Percentiles rank a stretch among this genome's conserved stretches.
These are phyloP conservation scores for Dione juno DNA, from an alignment of 2,888 invertebrate genomes.

Conservation along the genomic window DNA sequence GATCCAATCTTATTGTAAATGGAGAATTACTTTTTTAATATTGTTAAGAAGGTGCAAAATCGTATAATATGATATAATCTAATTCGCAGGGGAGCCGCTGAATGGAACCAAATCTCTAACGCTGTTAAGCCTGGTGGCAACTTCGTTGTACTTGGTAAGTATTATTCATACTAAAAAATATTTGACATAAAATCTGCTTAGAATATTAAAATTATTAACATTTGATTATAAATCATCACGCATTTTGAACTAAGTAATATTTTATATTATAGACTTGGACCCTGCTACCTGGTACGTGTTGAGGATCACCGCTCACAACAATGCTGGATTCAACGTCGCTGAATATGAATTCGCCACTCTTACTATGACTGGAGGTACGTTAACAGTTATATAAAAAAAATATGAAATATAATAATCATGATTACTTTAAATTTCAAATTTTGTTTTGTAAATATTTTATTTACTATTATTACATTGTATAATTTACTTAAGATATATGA, in stretches of 20 bases:
- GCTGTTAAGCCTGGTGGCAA: constrained; percentile 96
- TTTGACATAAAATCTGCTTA: background rate
- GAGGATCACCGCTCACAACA: constrained; percentile 96
- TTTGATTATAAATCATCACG: background rate
- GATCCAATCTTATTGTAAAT: background rate
- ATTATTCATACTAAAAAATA: background rate
- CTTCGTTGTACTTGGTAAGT: constrained; percentile 88
- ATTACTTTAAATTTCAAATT: background rate
- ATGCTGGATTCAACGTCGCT: constrained; percentile 97
- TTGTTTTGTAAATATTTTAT: too few species aligned
- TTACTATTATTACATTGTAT: too few species aligned
- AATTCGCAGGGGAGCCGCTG: constrained; percentile 87
- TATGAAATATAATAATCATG: background rate
- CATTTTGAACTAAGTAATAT: background rate
- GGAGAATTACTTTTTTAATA: background rate
- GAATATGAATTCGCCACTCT: constrained; percentile 98
- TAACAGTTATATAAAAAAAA: background rate
- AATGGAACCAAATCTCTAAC: constrained; percentile 97
- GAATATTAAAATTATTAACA: too few species aligned
- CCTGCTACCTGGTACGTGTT: constrained; percentile 97
- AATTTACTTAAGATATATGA: too few species aligned
- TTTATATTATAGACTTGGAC: constrained; percentile 86
- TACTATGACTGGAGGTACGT: constrained; percentile 95
- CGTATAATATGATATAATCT: too few species aligned
- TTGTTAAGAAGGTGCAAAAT: too few species aligned